Percentiles rank a stretch among this genome's conserved stretches.
Evolutionary conservation across 2,797 vertebrate genomes (phyloP).

Genomic region (Sylvilagus floridanus): DNA sequence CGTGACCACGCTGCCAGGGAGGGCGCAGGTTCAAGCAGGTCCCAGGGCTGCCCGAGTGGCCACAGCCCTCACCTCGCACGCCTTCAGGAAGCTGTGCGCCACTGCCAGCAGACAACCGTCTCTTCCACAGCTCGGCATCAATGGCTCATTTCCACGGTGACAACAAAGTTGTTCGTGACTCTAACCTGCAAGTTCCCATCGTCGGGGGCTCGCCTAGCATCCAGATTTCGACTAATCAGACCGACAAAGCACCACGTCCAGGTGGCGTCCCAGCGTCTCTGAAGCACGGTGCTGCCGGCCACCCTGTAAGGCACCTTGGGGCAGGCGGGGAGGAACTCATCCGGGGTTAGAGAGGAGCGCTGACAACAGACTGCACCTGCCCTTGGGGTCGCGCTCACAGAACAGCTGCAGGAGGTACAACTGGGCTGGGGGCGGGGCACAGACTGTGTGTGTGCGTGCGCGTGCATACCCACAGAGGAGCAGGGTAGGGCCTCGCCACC

Average conservation of each 20-base stretch:
- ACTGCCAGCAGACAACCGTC: background rate
- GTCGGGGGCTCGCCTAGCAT: background rate
- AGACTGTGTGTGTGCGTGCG: background rate
- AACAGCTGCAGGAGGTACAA: background rate
- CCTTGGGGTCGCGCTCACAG: background rate
- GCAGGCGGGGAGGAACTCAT: conserved; percentile 43
- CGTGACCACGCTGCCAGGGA: conserved; percentile 71
- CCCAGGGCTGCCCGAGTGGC: background rate
- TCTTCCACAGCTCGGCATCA: conserved; percentile 19
- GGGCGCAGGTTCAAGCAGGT: conserved; percentile 66
- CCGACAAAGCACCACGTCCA: background rate
- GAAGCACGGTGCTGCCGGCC: background rate
- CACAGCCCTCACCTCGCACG: background rate
- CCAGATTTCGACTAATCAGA: background rate
- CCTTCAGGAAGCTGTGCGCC: background rate
- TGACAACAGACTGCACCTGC: background rate
- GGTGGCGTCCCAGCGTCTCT: background rate
- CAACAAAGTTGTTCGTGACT: background rate
- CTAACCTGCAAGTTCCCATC: background rate
- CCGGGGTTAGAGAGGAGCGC: background rate
- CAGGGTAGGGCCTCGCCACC: background rate
- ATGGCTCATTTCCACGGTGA: background rate
- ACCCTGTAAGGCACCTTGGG: conserved; percentile 71
- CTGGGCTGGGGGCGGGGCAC: background rate
- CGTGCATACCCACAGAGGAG: background rate